These are phyloP conservation scores for Peromyscus maniculatus DNA, from an alignment of 2,113 vertebrate species.

Conservation along the genomic window DNA sequence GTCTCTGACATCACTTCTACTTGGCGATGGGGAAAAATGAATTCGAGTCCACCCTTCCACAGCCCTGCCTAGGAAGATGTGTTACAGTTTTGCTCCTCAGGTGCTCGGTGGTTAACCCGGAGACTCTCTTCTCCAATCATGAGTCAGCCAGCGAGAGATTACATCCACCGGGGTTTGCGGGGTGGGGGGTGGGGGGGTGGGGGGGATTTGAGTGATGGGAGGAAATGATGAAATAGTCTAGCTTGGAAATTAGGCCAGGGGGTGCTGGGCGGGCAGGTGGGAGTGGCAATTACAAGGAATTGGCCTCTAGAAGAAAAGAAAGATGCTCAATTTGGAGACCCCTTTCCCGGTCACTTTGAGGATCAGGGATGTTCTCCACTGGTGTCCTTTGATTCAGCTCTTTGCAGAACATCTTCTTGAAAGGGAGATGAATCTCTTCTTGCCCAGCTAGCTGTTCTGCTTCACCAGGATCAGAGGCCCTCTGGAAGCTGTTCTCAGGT, in stretches of 20 bases:
- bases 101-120: conserved; percentile 23
- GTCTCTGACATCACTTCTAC: not conserved
- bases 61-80: not conserved
- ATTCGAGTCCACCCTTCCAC: not conserved
- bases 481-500: not conserved
- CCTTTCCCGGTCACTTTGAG: not conserved
- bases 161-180: not conserved
- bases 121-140: conserved; percentile 11
- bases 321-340: not conserved
- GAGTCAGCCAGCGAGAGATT: not conserved
- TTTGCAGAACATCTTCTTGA: not conserved
- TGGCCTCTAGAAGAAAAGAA: not conserved
- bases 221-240: conserved; percentile 19
- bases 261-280: not conserved
- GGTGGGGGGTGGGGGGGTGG: no score
- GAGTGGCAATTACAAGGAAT: not conserved
- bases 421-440: not conserved
- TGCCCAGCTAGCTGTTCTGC: fast-evolving
- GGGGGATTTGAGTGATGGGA: not conserved
- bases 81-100: not conserved
- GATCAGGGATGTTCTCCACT: not conserved
- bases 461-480: not conserved
- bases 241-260: not conserved
- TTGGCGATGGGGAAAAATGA: not conserved
- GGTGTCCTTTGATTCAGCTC: not conserved